Conservation (phyloP, 2,888 invertebrate species). For the Drosophila cognata region DNA sequence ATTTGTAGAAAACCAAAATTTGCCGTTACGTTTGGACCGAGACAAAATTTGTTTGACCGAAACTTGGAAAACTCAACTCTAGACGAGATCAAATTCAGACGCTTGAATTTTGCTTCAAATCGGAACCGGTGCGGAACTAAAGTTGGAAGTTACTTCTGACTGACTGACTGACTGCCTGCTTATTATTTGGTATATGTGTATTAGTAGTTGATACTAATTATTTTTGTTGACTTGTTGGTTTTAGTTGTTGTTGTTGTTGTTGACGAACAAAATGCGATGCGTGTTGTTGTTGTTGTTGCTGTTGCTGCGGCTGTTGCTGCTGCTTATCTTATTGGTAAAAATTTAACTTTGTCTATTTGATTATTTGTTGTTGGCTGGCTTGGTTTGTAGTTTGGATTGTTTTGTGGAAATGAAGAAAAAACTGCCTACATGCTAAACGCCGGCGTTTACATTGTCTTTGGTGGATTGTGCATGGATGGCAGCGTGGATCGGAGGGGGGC, state of each 20-base stretch:
- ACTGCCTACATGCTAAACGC: conserved; percentile 73
- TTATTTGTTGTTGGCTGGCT: conserved; percentile 81
- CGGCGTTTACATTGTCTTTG: conserved; percentile 78
- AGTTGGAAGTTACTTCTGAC: conserved; percentile 52
- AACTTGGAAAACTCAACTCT: conserved; percentile 65
- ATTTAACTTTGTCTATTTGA: conserved; percentile 78
- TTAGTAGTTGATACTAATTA: conserved; percentile 31
- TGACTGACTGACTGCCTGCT: conserved; percentile 59
- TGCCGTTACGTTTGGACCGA: conserved; percentile 57
- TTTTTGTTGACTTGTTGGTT: conserved; percentile 29
- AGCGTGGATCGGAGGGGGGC: conserved; percentile 30
- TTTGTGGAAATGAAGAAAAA: conserved; percentile 72
- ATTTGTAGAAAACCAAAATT: conserved; percentile 74
- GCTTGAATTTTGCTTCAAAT: conserved; percentile 79
- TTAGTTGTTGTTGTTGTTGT: conserved; percentile 47
- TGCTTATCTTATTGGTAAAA: conserved; percentile 74
- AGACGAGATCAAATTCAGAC: conserved; percentile 82
- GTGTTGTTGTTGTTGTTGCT: conserved; percentile 52
- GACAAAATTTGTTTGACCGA: conserved; percentile 73
- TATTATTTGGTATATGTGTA: conserved; percentile 36
- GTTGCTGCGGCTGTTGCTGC: conserved; percentile 51
- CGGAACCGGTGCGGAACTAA: conserved; percentile 71
- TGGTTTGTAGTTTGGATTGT: conserved; percentile 57
- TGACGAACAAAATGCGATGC: conserved; percentile 75
- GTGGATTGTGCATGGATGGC: conserved; percentile 27